phyloP scores from a whole-genome alignment of 2,888 invertebrate genomes.

The Dryobotodes eremita region DNA sequence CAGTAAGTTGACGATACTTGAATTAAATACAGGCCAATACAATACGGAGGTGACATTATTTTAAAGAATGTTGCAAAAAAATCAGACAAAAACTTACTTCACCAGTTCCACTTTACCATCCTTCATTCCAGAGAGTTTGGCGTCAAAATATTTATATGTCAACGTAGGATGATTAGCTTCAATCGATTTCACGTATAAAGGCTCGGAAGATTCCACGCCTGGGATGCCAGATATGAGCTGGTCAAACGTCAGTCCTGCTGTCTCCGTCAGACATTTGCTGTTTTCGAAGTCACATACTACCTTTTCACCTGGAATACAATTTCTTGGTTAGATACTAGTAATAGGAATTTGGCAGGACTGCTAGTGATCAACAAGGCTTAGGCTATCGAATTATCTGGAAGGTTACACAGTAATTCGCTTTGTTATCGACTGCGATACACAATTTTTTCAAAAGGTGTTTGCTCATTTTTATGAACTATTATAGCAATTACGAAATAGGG shows the following conservation, averaged over 20 bases:
- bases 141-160: constrained; percentile 48
- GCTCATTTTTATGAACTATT: background rate
- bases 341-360: background rate
- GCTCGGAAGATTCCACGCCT: constrained; percentile 68
- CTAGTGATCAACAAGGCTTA: background rate
- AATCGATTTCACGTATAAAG: constrained; percentile 63
- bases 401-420: background rate
- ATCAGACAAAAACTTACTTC: constrained; percentile 20
- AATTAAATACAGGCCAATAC: background rate
- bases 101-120: constrained; percentile 44
- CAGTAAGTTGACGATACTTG: background rate
- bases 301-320: constrained; percentile 44
- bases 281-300: constrained; percentile 66
- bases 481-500: background rate
- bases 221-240: constrained; percentile 60
- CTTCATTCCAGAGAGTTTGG: constrained; percentile 57
- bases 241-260: constrained; percentile 10
- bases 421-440: background rate
- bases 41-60: background rate
- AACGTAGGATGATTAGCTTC: constrained; percentile 45
- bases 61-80: background rate
- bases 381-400: background rate
- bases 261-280: constrained; percentile 50
- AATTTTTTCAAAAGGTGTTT: background rate
- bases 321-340: background rate